phyloP scores from a whole-genome alignment of 2,888 invertebrate species.

The Metalampra italica region DNA sequence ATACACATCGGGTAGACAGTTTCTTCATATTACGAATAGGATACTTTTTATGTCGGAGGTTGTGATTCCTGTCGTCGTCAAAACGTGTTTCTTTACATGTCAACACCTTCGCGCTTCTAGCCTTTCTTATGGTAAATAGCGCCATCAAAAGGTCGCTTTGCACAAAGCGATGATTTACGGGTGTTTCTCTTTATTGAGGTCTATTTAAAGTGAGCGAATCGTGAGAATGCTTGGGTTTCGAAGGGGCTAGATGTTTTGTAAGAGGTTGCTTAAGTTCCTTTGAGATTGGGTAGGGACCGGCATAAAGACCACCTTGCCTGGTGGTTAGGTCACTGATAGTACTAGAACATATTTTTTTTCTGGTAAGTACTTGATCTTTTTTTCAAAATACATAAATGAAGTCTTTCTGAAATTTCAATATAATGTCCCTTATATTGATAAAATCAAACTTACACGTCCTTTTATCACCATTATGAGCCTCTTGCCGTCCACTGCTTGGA shows the following conservation, averaged over 20 bases:
- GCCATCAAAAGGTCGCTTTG: conserved; percentile 57
- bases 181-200: conserved; percentile 62
- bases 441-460: too few relatives aligned
- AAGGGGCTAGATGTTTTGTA: conserved; percentile 54
- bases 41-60: conserved; percentile 17
- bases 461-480: too few relatives aligned
- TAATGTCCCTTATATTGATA: too few relatives aligned
- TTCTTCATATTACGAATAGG: conserved; percentile 18
- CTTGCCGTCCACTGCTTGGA: too few relatives aligned
- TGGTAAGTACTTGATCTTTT: too few relatives aligned
- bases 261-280: conserved; percentile 36
- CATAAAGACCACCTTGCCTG: too few relatives aligned
- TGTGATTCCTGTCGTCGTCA: conserved; percentile 14
- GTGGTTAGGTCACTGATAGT: too few relatives aligned
- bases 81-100: conserved; percentile 66
- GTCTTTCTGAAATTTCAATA: too few relatives aligned
- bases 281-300: neutral
- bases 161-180: conserved; percentile 74
- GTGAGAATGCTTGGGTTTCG: conserved; percentile 61
- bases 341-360: too few relatives aligned
- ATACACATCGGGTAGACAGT: conserved; percentile 28
- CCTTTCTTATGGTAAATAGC: conserved; percentile 68
- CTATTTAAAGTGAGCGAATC: conserved; percentile 62
- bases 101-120: conserved; percentile 74
- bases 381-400: too few relatives aligned